These are phyloP conservation scores for Propithecus deckenii DNA, from an alignment of 2,797 vertebrate genomes.

Conservation along the genomic window DNA sequence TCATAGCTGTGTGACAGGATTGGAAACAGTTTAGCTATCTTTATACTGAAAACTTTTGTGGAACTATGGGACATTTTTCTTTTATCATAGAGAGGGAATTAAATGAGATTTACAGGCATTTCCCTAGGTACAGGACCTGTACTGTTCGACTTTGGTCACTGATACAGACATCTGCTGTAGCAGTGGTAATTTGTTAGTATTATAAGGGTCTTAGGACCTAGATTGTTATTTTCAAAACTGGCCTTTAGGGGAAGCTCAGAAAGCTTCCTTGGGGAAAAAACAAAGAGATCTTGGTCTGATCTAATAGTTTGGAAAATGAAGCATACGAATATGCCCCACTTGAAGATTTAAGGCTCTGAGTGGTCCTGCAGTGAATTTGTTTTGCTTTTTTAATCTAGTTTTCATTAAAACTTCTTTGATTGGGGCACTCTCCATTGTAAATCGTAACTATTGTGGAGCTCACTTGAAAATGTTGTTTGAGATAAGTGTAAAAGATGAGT, in stretches of 20 bases:
- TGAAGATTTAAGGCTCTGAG: neutral
- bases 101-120: neutral
- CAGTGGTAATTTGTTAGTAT: neutral
- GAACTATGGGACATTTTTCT: neutral
- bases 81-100: neutral
- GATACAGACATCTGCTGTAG: neutral
- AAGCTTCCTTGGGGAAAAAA: neutral
- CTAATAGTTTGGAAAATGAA: neutral
- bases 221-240: neutral
- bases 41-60: neutral
- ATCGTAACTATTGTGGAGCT: neutral
- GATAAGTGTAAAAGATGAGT: neutral
- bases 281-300: neutral
- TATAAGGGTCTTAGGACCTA: neutral
- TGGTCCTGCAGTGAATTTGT: neutral
- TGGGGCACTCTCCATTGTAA: neutral
- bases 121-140: neutral
- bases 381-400: neutral
- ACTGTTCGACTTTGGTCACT: neutral
- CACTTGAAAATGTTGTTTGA: neutral
- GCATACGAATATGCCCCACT: neutral
- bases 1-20: neutral
- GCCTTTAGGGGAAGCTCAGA: neutral
- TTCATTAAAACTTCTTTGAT: neutral
- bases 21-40: neutral